These are phyloP conservation scores for Hyla sarda DNA, from an alignment of 2,113 vertebrate species.

Conservation along the genomic window DNA sequence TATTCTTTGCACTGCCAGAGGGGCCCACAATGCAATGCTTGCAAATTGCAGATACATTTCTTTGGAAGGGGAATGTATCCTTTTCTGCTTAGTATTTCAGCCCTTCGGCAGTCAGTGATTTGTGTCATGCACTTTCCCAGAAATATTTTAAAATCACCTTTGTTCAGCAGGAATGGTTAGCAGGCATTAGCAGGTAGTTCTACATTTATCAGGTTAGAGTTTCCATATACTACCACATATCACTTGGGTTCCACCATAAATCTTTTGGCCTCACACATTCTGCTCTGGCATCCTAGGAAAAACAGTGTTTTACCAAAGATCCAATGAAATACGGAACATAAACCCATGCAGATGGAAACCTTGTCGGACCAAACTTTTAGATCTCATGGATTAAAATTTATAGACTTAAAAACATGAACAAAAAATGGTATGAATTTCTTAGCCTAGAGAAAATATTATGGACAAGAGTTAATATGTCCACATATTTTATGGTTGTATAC, in stretches of 20 bases:
- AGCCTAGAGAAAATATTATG: no score
- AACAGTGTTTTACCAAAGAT: background rate
- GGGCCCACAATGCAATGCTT: slow-evolving; percentile 28
- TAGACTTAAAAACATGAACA: no score
- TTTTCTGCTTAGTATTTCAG: background rate
- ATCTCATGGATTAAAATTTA: no score
- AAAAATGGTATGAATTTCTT: no score
- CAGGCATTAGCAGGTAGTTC: background rate
- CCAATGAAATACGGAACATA: background rate
- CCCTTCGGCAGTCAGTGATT: slow-evolving; percentile 13
- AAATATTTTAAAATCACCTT: background rate
- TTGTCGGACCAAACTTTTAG: background rate
- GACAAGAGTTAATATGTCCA: no score
- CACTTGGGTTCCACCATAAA: background rate
- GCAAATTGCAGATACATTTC: slow-evolving; percentile 24
- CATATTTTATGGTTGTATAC: no score
- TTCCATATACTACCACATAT: background rate
- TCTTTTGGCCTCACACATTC: background rate
- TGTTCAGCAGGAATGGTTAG: background rate
- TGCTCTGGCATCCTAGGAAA: background rate
- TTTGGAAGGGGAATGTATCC: slow-evolving; percentile 16
- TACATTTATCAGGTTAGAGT: background rate
- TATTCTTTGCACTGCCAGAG: slow-evolving; percentile 40
- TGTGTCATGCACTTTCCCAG: slow-evolving; percentile 7
- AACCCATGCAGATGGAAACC: background rate